Conservation (phyloP, 92 coral and sea anemone species). For the Epizoanthus ramosus region DNA sequence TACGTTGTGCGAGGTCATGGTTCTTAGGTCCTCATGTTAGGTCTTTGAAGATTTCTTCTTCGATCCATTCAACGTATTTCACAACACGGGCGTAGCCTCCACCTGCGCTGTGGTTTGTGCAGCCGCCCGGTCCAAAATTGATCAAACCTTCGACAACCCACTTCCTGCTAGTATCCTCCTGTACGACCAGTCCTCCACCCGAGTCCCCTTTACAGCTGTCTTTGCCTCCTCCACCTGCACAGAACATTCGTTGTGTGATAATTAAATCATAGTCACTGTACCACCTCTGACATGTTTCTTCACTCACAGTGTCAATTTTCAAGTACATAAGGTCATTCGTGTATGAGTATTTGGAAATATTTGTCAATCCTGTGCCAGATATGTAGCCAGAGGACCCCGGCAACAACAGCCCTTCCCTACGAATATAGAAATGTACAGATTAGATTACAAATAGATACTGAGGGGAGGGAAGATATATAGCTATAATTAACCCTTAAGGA, state of each 20-base stretch:
- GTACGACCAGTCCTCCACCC: constrained; percentile 12
- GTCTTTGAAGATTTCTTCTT: too few relatives aligned
- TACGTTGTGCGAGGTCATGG: too few relatives aligned
- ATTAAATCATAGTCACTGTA: background rate
- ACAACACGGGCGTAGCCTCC: too few relatives aligned
- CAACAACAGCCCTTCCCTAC: background rate
- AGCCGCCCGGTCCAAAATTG: background rate
- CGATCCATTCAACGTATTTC: too few relatives aligned
- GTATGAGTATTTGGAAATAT: background rate
- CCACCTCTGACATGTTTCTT: background rate
- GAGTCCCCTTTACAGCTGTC: background rate
- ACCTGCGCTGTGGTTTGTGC: background rate
- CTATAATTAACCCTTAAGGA: too few relatives aligned
- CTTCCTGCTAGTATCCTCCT: background rate
- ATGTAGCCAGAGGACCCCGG: background rate
- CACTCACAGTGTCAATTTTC: background rate
- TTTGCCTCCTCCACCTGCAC: background rate
- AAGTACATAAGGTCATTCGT: background rate
- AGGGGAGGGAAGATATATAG: too few relatives aligned
- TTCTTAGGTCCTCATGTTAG: too few relatives aligned
- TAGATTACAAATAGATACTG: too few relatives aligned
- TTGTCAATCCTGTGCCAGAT: background rate
- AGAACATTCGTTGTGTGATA: background rate
- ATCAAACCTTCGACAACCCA: constrained; percentile 10
- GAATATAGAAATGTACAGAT: too few relatives aligned